Evolutionary conservation across 2,113 vertebrate species (phyloP), one percentile per base, ranked within the genome.

Genomic region (Zapus hudsonius): DNA sequence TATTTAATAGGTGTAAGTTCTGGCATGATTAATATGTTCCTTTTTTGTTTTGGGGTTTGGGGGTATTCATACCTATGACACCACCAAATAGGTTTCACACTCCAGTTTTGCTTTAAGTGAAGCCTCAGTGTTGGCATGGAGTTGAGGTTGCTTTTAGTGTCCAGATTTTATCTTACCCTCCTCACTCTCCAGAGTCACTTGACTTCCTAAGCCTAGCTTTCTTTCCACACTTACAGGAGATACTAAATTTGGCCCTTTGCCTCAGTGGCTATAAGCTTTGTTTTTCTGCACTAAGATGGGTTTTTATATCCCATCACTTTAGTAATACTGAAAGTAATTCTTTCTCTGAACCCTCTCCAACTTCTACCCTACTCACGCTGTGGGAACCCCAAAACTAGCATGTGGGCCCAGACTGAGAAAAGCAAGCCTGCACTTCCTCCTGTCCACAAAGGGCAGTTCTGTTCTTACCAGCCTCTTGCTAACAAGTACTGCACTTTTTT

Each of bases 21-120:
- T 90, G 93, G 95, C 90, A 84, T 83, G 96, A 94, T 93, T 87
- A 94, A 85, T 61, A 92, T 69, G 70, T 92, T 75, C 63, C 95
- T 97, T 96, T 42, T 88, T 85, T 70, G 44, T 55, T 52, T 40
- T 1, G 1, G 31, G 25, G 4, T n/a, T 22, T 64, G 20, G 23
- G 67, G 64, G 7, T 4, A 82, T 95, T 85, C 95, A 86, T 97
- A 94, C 93, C 97, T 82, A 79, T 57, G 17, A 57, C 76, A 86
- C 64, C 95, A 95, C 97, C 96, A 84, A 87, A 91, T 38, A 84
- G 96, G 91, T 96, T 97, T 97, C 96, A 96, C 94, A 94, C 81
- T 96, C 95, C 90, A 93, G 88, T 92, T 95, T 91, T 96, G 94
- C 92, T 97, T 95, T 90, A 95, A 98, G 97, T 97, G 98, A 97